These are phyloP conservation scores for Blomia tropicalis DNA, from an alignment of 2,888 invertebrate genomes.

Conservation along the genomic window DNA sequence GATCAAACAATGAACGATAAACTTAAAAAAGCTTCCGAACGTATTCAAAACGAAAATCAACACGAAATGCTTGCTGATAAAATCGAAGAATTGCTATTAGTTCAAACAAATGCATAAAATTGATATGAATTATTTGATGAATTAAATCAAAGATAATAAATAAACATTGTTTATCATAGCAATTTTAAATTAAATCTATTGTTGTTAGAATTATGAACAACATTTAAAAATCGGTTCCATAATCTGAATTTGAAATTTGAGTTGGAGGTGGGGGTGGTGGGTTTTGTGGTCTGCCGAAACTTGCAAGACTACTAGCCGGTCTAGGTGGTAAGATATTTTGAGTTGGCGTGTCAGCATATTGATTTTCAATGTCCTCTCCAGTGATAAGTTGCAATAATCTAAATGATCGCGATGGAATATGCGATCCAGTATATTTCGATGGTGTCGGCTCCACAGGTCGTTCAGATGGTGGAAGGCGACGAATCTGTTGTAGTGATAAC, in stretches of 20 bases:
- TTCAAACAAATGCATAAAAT: too few species aligned
- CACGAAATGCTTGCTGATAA: neutral
- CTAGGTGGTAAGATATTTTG: neutral
- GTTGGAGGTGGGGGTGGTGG: neutral
- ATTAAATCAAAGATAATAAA: too few species aligned
- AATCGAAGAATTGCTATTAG: neutral
- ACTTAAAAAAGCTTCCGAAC: neutral
- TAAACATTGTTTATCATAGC: too few species aligned
- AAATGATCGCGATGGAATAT: conserved; percentile 64
- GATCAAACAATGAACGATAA: conserved; percentile 8
- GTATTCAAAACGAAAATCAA: neutral
- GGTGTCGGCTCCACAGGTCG: conserved; percentile 27
- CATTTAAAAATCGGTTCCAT: neutral
- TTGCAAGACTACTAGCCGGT: neutral
- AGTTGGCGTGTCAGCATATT: neutral
- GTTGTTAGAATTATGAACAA: neutral
- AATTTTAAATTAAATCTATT: too few species aligned
- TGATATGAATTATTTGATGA: neutral
- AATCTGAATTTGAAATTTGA: neutral
- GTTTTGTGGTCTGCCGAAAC: neutral
- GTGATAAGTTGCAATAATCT: conserved; percentile 63
- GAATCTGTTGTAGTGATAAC: conserved; percentile 22
- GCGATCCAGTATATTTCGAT: conserved; percentile 44
- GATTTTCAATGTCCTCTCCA: conserved; percentile 31
- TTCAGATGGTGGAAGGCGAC: conserved; percentile 29